Evolutionary conservation across 2,888 invertebrate genomes (phyloP).

Genomic region (Aquatica leii): DNA sequence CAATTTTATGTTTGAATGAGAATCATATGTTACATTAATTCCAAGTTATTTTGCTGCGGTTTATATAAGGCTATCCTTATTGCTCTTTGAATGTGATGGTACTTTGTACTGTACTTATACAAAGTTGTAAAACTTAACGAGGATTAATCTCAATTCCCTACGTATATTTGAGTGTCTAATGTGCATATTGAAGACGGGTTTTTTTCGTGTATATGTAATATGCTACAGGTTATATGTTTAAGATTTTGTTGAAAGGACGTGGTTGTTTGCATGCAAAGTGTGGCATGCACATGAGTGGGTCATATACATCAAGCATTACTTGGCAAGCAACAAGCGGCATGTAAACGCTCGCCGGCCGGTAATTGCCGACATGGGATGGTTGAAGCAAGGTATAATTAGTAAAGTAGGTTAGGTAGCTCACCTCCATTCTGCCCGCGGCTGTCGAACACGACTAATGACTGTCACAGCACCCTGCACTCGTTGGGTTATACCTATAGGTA

Average conservation of each 20-base stretch:
- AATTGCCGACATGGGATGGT: slow-evolving; percentile 47
- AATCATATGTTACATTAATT: too few species aligned
- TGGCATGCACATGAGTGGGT: slow-evolving; percentile 35
- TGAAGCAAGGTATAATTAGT: slow-evolving; percentile 54
- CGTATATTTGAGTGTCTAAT: too few species aligned
- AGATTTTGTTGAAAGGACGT: background rate
- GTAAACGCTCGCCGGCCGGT: slow-evolving; percentile 45
- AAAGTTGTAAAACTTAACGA: too few species aligned
- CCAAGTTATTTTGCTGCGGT: too few species aligned
- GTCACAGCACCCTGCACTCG: slow-evolving; percentile 60
- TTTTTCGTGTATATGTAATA: too few species aligned
- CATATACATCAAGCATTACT: slow-evolving; percentile 45
- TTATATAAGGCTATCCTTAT: too few species aligned
- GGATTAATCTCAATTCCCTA: too few species aligned
- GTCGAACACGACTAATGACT: slow-evolving; percentile 62
- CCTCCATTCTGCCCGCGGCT: slow-evolving; percentile 58
- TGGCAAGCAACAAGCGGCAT: slow-evolving; percentile 51
- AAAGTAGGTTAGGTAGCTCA: slow-evolving; percentile 59
- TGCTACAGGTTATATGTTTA: too few species aligned
- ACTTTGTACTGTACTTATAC: too few species aligned
- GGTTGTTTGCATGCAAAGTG: slow-evolving; percentile 32
- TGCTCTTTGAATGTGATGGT: too few species aligned
- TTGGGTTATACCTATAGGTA: slow-evolving; percentile 60
- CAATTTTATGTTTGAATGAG: too few species aligned
- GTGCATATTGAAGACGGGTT: too few species aligned